These are phyloP conservation scores for Malaclemys terrapin DNA, from an alignment of 2,113 vertebrate genomes.

Conservation along the genomic window DNA sequence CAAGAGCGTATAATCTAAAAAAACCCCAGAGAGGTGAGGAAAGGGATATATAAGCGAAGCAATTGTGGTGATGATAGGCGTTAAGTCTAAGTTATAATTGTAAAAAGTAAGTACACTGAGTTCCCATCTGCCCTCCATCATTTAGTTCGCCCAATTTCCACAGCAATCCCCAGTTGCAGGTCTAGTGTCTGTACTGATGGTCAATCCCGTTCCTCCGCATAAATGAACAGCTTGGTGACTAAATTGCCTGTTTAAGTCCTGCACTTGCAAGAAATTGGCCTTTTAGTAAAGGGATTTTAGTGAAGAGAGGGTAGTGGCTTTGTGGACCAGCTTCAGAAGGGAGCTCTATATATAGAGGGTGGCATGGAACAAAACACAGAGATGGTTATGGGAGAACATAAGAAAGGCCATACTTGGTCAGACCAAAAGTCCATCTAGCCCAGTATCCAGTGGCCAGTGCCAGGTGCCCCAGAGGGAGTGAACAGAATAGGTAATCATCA, in stretches of 20 bases:
- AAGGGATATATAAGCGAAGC: background rate
- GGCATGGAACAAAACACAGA: background rate
- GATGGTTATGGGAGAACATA: background rate
- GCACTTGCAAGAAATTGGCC: background rate
- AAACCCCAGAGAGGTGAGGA: background rate
- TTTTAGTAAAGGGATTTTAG: background rate
- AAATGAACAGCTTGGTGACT: background rate
- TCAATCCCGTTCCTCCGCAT: background rate
- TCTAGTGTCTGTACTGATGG: background rate
- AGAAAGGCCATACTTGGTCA: no score
- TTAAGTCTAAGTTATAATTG: background rate
- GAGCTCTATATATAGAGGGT: background rate
- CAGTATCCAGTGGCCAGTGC: no score
- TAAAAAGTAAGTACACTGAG: background rate
- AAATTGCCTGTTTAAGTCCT: background rate
- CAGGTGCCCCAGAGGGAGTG: no score
- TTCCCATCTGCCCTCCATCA: background rate
- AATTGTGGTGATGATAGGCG: background rate
- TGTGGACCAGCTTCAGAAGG: background rate
- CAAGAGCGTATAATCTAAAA: background rate
- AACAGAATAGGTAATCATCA: no score
- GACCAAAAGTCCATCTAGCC: no score
- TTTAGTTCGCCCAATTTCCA: accelerated
- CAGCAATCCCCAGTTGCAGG: background rate
- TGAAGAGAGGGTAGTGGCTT: background rate